Base-by-base conservation (phyloP, 2,797 vertebrate genomes). In the Tapirus indicus region DNA sequence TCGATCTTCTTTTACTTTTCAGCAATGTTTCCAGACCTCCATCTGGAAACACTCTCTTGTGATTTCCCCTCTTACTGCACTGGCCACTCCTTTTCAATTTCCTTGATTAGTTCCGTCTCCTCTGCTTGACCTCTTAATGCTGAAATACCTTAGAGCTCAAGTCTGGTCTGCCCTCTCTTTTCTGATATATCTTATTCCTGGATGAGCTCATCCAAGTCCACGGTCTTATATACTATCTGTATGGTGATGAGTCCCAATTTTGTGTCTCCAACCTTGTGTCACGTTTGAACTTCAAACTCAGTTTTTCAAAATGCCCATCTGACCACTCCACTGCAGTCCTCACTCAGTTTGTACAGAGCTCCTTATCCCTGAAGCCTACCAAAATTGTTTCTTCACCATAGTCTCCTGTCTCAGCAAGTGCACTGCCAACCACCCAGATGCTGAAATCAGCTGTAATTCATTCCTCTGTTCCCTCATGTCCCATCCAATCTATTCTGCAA, bases 301-400 rank as follows among this genome's bases (percentile, higher is more conserved):
- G 5, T 56, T 35, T 35, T 87, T 68, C 35, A 79, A 2, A 74
- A 29, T 49, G 35, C 7, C 41, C 23, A 7, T 47, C n/a, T 47
- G 77, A 74, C 7, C 2, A 3, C 60, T 3, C 77, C 38, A 23
- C 1, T 35, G 7, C 1, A 18, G 0, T 27, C 14, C 56, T 47
- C 38, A 2, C 21, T 52, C 27, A 4, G 9, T 74, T 62, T 16
- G 2, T 29, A 44, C 18, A n/a, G 44, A 58, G 10, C 69, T 35
- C 16, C 7, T 16, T 23, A 9, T 14, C 80, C 7, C 13, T 0
- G 1, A 1, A 6, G n/a, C 47, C 0, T 9, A 10, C 25, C 6
- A 13, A 14, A n/a, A 35, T 12, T 0, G 1, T 12, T 47, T 41
- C 21, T 35, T 14, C 6, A 0, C 21, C 10, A 0, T 2, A 13